Evolutionary conservation across 2,113 vertebrate genomes (phyloP).

Genomic region (Rafetus swinhoei): DNA sequence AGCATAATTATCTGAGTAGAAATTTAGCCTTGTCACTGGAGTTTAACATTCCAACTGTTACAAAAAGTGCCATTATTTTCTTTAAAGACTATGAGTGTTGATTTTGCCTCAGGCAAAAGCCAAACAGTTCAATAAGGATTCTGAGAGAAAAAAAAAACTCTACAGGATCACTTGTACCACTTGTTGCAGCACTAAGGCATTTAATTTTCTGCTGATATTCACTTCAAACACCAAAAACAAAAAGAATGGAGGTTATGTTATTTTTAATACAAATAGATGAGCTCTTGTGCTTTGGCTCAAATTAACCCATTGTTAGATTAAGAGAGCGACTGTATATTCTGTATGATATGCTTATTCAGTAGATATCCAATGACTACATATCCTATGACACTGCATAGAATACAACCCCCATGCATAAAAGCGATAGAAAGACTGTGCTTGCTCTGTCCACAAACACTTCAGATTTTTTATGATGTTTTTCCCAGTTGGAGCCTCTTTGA

Average conservation of each 20-base stretch:
- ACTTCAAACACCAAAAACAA: neutral
- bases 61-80: neutral
- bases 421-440: neutral
- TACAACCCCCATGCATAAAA: neutral
- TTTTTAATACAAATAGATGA: neutral
- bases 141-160: neutral
- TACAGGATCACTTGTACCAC: neutral
- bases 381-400: neutral
- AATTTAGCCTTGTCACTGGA: neutral
- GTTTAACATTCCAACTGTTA: neutral
- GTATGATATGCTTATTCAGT: neutral
- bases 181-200: neutral
- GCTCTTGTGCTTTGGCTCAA: neutral
- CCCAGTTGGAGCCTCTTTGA: neutral
- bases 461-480: slow-evolving; percentile 8
- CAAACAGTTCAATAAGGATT: neutral
- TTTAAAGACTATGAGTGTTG: neutral
- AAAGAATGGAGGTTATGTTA: neutral
- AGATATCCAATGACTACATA: neutral
- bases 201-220: neutral
- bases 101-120: neutral
- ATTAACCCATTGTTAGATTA: fast-evolving
- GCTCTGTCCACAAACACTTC: neutral
- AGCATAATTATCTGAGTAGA: neutral
- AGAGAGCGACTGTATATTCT: neutral